Evolutionary conservation across 2,113 vertebrate genomes (phyloP), one percentile per base, ranked within the genome.

Genomic region (Hydrolagus affinis): DNA sequence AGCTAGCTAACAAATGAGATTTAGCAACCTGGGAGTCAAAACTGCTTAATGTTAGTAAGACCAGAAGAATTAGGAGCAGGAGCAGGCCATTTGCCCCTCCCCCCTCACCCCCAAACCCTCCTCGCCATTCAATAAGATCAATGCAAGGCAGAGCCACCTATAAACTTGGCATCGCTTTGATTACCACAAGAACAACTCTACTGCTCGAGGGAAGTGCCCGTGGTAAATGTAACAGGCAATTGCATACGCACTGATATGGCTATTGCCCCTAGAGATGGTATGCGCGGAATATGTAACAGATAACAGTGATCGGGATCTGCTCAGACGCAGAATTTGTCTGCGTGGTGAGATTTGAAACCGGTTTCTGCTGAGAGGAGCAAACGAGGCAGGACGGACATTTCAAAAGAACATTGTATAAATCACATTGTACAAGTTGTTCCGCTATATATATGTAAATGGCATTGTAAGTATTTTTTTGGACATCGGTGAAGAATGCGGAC

Each of bases 231-330:
- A 93, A 94, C 93, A 90, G 90, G 89, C 89, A 90, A 90, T 17
- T 90, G 91, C 93, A 93, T 92, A 92, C 85, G 56, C 91, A 92
- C 90, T 91, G 92, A 91, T 92, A 92, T 91, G 91, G 90, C 93
- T 89, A 86, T 88, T 89, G 92, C 90, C 91, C 72, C 87, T 76
- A 87, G 85, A 89, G 89, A 90, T 32, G 73, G 32, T 75, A 57
- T 75, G 73, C 32, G 56, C 73, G 56, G 15, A 44, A 21, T 75
- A 75, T 10, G 73, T 75, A 56, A 75, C 73, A 75, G 32, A 19
- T 10, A 75, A 32, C 21, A n/a, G n/a, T n/a, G n/a, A n/a, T n/a
- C n/a, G 8, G 23, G 32, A 56, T 75, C 19, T 56, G 17, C 32
- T n/a, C 73, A 21, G 73, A 19, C 12, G n/a, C 17, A 32, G 44